Conservation (phyloP, 2,888 invertebrate species). For the Drepanosiphum platanoidis region DNA sequence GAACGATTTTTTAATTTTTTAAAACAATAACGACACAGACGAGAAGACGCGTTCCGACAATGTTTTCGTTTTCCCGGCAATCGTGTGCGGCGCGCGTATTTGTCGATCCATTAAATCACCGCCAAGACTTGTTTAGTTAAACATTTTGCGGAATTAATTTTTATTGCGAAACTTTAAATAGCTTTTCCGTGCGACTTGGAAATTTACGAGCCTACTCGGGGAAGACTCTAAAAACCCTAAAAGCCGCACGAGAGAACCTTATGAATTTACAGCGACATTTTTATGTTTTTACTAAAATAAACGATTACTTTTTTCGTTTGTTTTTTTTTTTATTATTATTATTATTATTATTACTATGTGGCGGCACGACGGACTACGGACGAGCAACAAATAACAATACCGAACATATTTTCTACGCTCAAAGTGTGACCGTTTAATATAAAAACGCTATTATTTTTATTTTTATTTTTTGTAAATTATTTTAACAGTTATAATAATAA, state of each 20-base stretch:
- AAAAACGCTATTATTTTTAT: no score
- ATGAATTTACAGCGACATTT: background rate
- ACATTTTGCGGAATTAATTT: background rate
- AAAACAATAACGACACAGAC: no score
- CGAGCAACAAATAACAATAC: background rate
- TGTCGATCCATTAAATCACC: background rate
- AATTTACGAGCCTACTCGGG: background rate
- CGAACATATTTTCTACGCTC: no score
- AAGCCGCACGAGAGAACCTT: background rate
- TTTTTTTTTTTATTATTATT: background rate
- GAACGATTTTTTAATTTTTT: no score
- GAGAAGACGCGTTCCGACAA: background rate
- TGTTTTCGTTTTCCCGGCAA: background rate
- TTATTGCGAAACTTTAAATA: background rate
- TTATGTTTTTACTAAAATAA: no score
- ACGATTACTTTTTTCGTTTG: background rate
- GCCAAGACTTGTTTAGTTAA: background rate
- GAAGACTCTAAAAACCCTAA: background rate
- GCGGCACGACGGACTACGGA: background rate
- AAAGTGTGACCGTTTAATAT: no score
- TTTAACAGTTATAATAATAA: no score
- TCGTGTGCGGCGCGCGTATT: background rate
- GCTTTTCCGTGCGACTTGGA: background rate
- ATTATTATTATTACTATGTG: background rate
- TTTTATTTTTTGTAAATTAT: no score